Conservation (phyloP, 2,113 vertebrate species). For the Amazona guildingii region DNA sequence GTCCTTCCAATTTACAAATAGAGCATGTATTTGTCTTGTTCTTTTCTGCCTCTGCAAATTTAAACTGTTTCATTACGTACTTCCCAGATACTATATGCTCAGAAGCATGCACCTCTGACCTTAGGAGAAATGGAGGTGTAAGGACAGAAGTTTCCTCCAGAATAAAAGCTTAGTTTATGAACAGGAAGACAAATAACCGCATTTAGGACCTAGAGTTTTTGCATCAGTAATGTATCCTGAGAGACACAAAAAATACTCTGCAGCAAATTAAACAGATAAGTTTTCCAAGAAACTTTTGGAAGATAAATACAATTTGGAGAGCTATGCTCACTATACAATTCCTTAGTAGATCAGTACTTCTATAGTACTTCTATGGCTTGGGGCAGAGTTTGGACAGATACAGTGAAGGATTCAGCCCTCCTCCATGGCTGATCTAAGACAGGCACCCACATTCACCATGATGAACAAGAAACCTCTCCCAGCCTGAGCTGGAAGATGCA, state of each 20-base stretch:
- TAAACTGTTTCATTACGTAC: not conserved
- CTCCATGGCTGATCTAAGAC: not conserved
- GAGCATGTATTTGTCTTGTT: not conserved
- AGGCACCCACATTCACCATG: not conserved
- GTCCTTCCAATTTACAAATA: not conserved
- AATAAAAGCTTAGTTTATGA: not conserved
- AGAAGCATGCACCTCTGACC: not conserved
- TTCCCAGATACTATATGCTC: not conserved
- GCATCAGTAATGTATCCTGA: not conserved
- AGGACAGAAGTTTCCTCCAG: not conserved
- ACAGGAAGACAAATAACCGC: not conserved
- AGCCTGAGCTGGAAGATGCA: not conserved
- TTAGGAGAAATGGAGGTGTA: not conserved
- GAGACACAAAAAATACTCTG: not conserved
- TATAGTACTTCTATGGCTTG: not conserved
- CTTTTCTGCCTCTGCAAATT: not conserved
- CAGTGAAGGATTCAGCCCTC: not conserved
- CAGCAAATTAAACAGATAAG: not conserved
- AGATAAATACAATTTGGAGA: not conserved
- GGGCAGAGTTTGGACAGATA: not conserved
- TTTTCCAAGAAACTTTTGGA: not conserved
- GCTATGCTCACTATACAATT: not conserved
- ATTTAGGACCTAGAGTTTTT: not conserved
- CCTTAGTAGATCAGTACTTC: not conserved
- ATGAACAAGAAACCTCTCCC: not conserved